Evolutionary conservation across 2,113 vertebrate species (phyloP).

Genomic region (Illadopsis cleaveri): DNA sequence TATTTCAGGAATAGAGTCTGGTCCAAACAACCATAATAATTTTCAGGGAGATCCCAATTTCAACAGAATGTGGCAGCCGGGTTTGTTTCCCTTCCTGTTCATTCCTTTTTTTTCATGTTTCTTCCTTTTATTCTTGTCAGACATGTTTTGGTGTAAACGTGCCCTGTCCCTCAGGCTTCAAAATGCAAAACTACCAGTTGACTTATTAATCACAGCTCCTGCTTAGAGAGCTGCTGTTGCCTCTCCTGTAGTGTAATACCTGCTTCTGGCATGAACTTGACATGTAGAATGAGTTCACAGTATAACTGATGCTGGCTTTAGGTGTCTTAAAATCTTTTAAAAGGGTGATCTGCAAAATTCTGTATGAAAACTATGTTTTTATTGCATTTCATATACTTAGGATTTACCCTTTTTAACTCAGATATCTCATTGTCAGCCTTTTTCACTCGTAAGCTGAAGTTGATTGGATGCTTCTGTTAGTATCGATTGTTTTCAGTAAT

Average conservation of each 20-base stretch:
- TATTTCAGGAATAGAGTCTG: conserved; percentile 83
- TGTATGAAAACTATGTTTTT: not conserved
- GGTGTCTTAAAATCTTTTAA: not conserved
- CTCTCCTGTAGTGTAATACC: conserved; percentile 30
- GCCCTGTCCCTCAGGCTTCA: not conserved
- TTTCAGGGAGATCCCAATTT: conserved; percentile 92
- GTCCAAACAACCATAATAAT: conserved; percentile 87
- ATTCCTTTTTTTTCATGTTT: not conserved
- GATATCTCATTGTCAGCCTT: not conserved
- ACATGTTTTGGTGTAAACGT: not conserved
- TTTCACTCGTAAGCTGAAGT: not conserved
- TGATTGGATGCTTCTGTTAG: not conserved
- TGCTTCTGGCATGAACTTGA: conserved; percentile 49
- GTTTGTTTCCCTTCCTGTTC: conserved; percentile 70
- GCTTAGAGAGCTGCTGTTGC: not conserved
- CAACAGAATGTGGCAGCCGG: conserved; percentile 97
- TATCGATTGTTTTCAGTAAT: not conserved
- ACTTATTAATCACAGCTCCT: not conserved
- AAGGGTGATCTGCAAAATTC: not conserved
- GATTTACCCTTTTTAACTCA: not conserved
- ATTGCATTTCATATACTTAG: not conserved
- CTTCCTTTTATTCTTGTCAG: not conserved
- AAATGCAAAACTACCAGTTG: not conserved
- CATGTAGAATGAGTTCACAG: conserved; percentile 8
- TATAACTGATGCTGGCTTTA: conserved; percentile 12